phyloP scores from a whole-genome alignment of 2,888 invertebrate genomes.

The Taphrorychus bicolor region DNA sequence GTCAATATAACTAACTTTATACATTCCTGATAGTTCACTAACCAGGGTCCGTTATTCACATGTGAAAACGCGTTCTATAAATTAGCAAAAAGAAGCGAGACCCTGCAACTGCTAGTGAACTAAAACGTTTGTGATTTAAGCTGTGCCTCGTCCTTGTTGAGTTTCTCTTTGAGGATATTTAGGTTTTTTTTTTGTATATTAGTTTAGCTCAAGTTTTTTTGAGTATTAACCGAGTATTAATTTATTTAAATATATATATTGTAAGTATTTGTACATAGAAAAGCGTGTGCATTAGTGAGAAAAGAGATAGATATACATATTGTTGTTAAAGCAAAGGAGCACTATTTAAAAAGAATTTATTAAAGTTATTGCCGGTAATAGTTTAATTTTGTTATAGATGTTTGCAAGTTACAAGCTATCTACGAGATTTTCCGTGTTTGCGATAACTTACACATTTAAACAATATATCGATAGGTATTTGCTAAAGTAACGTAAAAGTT shows the following conservation, averaged over 20 bases:
- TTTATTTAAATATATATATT: not conserved
- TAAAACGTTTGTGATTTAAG: constrained; percentile 31
- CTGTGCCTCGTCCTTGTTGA: constrained; percentile 29
- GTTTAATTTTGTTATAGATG: not conserved
- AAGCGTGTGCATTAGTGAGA: not conserved
- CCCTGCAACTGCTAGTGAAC: constrained; percentile 22
- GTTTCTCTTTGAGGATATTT: not conserved
- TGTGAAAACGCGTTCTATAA: not conserved
- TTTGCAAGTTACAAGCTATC: not conserved
- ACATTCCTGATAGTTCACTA: constrained; percentile 27
- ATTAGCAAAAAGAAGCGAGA: not conserved
- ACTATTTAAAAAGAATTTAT: not conserved
- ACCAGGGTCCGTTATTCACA: constrained; percentile 13
- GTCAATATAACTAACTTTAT: constrained; percentile 23
- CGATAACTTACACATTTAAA: too few species aligned
- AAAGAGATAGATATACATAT: not conserved
- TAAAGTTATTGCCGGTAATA: not conserved
- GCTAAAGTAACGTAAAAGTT: too few species aligned
- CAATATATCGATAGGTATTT: too few species aligned
- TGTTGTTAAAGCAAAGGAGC: not conserved
- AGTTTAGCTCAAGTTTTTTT: not conserved
- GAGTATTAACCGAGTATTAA: too few species aligned
- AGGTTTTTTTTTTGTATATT: not conserved
- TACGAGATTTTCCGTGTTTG: not conserved
- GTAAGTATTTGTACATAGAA: not conserved